These are phyloP conservation scores for Syngnathoides biaculeatus DNA, from an alignment of 2,113 vertebrate genomes.

Conservation along the genomic window DNA sequence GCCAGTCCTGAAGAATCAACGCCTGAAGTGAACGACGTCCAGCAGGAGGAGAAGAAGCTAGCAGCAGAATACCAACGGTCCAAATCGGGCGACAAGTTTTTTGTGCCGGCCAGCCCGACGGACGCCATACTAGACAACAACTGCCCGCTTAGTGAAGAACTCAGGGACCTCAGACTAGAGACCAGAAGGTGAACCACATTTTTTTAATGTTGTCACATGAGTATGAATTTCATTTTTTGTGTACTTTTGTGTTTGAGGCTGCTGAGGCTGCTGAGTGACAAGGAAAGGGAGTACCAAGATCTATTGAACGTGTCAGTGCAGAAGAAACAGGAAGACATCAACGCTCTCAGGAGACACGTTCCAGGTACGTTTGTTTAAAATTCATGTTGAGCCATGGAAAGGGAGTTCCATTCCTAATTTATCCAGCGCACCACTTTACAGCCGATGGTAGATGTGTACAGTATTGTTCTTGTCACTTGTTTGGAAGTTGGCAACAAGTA, in stretches of 20 bases:
- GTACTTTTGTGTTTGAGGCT: constrained; percentile 69
- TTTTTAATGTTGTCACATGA: background rate
- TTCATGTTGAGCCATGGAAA: no score
- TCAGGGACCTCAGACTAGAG: constrained; percentile 62
- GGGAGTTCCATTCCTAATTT: no score
- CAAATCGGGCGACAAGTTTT: background rate
- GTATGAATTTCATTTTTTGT: background rate
- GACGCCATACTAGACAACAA: constrained; percentile 15
- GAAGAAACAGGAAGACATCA: constrained; percentile 53
- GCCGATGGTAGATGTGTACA: no score
- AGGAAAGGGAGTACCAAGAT: constrained; percentile 79
- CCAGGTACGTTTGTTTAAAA: constrained; percentile 37
- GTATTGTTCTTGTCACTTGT: no score
- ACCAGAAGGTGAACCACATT: constrained; percentile 70
- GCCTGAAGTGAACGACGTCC: no score
- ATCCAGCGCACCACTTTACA: no score
- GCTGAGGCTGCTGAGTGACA: constrained; percentile 75
- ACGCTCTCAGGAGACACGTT: constrained; percentile 26
- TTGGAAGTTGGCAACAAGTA: no score
- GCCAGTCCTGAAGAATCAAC: constrained; percentile 32
- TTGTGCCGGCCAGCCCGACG: background rate
- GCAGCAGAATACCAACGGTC: background rate
- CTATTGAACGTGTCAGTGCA: constrained; percentile 67
- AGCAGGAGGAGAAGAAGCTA: background rate
- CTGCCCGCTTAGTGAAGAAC: constrained; percentile 60